Base-by-base conservation (phyloP, 2,888 invertebrate species). In the Invenusta paracnida region DNA sequence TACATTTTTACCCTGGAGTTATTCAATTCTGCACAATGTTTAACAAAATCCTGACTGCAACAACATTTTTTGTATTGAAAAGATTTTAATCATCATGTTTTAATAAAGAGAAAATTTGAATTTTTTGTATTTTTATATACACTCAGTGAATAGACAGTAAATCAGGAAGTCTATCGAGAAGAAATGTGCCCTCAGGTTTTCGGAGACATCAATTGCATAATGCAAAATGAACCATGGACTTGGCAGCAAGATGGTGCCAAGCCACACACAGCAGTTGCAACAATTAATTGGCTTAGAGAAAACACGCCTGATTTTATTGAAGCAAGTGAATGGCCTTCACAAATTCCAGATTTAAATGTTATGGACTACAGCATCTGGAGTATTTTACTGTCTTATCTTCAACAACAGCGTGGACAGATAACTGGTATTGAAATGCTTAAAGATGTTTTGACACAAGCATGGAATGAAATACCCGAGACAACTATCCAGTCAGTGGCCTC, bases 401-500 rank as follows among this genome's bases (percentile, higher is more conserved):
- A 82, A 82, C 31, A 29, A 30, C 82, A 82, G 29, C 82, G 82
- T 30, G 82, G 30, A 82, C n/a, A 82, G 31, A 28, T 82, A 82
- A 82, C 29, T 30, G 31, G 30, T 29, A 82, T 82, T 82, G 82
- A 82, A 29, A 82, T 82, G 29, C 82, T 82, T 29, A 82, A 82
- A 30, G 82, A 27, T 82, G 31, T 29, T 29, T 30, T 82, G 30
- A 82, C 31, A 30, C 82, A 30, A 30, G 82, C 29, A 17, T 82
- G 82, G 82, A 82, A 82, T 82, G 29, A 29, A 29, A 82, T 82
- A 82, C 31, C 82, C 73, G 73, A 73, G 73, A 73, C 73, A 73
- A 73, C 73, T 73, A 73, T 73, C 73, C 73, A 73, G 73, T 73
- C 73, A 73, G 73, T 23, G 11, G 23, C 73, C 73, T 73, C 73